Evolutionary conservation across 2,888 invertebrate species (phyloP).

Genomic region (Gastrophysa polygoni): DNA sequence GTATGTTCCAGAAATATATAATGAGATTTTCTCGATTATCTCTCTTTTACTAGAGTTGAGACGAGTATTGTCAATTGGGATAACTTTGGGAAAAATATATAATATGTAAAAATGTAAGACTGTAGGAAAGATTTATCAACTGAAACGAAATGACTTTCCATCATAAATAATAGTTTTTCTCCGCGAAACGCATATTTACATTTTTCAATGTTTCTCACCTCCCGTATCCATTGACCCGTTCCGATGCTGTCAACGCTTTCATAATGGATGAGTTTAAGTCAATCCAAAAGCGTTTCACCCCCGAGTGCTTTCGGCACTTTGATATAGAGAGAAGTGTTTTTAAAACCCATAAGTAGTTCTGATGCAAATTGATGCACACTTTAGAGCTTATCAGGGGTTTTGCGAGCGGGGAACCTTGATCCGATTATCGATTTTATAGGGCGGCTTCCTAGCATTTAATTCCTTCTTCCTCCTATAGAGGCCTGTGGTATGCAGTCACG

Average conservation of each 20-base stretch:
- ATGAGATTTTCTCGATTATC: too few species aligned
- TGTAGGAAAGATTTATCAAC: too few species aligned
- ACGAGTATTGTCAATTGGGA: too few species aligned
- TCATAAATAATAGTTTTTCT: background rate
- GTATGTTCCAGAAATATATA: too few species aligned
- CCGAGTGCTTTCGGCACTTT: conserved; percentile 47
- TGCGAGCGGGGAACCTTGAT: conserved; percentile 39
- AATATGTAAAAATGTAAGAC: too few species aligned
- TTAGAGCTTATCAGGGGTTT: conserved; percentile 53
- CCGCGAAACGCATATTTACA: background rate
- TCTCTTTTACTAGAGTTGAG: too few species aligned
- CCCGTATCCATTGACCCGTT: conserved; percentile 23
- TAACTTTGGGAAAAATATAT: too few species aligned
- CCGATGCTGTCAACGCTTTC: conserved; percentile 21
- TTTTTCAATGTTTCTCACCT: background rate
- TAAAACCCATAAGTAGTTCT: conserved; percentile 52
- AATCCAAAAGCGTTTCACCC: conserved; percentile 43
- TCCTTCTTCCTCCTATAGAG: background rate
- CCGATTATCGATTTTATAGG: conserved; percentile 49
- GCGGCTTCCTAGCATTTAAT: conserved; percentile 13
- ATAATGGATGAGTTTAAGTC: conserved; percentile 43
- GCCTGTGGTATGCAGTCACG: background rate
- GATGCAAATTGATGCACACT: conserved; percentile 56
- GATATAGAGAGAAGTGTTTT: conserved; percentile 48
- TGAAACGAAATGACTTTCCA: background rate